Evolutionary conservation across 2,113 vertebrate genomes (phyloP), one percentile per base, ranked within the genome.

Genomic region (Calidris pygmaea): DNA sequence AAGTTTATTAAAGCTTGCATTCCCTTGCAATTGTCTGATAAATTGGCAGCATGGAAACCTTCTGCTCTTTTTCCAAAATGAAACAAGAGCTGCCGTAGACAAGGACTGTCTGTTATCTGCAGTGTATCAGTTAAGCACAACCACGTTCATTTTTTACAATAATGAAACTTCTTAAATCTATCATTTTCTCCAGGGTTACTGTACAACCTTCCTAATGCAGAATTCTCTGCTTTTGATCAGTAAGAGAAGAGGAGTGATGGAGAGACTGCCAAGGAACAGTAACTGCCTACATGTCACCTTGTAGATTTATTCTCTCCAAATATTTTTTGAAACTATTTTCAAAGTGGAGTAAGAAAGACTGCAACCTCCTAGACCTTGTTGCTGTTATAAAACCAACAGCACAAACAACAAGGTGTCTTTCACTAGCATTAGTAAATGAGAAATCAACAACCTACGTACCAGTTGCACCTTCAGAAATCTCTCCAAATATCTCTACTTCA

Each of bases 111-210:
- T 87, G 5, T 58, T 84, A 53, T 48, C 35, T 89, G 30, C 78
- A 75, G 34, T 43, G 34, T 34, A 72, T 27, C 56, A 68, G 41
- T 82, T 85, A 81, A 80, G 23, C 20, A 63, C 10, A 89, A 82
- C n/a, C 27, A 75, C 32, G 15, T 73, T 75, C 35, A 79, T 65
- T 88, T 92, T 93, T 71, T 26, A 75, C 26, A 90, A 79, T 80
- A 95, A 89, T 90, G 87, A 85, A 6, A 75, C 82, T 93, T 78
- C 43, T 86, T 72, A 90, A 58, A 88, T 63, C 75, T 92, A 14
- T 55, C 3, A 30, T 85, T 94, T 94, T 92, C 34, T 83, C 19
- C 66, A 68, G 62, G 5, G 19, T 45, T 93, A 47, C 50, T 41
- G 39, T 27, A 79, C 43, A 87, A 58, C 14, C 30, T 52, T 58